Evolutionary conservation across 2,888 invertebrate genomes (phyloP).

Genomic region (Metallyticus violacea): DNA sequence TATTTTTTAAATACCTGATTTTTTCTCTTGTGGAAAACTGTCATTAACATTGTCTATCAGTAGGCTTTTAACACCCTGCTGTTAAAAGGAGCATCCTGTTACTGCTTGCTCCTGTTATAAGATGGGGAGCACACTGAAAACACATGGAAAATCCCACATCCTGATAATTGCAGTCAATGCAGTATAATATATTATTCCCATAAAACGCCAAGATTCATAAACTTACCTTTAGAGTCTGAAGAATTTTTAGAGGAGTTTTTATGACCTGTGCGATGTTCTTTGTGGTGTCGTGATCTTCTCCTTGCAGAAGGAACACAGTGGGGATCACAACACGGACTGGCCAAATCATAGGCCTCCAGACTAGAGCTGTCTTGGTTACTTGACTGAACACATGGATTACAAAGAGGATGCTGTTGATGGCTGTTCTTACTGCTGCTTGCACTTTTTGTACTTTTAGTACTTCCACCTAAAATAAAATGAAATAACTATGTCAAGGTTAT

Average conservation of each 20-base stretch:
- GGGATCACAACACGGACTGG: slow-evolving; percentile 83
- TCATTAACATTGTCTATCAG: too few relatives aligned
- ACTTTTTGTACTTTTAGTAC: neutral
- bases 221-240: slow-evolving; percentile 23
- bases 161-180: too few relatives aligned
- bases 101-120: too few relatives aligned
- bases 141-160: too few relatives aligned
- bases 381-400: slow-evolving; percentile 68
- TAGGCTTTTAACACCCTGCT: too few relatives aligned
- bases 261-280: slow-evolving; percentile 56
- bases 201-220: too few relatives aligned
- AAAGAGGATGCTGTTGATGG: slow-evolving; percentile 40
- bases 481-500: too few relatives aligned
- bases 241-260: slow-evolving; percentile 29
- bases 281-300: slow-evolving; percentile 54
- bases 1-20: too few relatives aligned
- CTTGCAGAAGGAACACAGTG: slow-evolving; percentile 72
- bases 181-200: too few relatives aligned
- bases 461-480: neutral
- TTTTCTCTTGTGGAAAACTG: too few relatives aligned
- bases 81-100: too few relatives aligned
- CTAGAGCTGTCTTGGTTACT: slow-evolving; percentile 69
- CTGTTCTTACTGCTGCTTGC: slow-evolving; percentile 4
- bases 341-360: slow-evolving; percentile 80
- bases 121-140: too few relatives aligned